Evolutionary conservation across 2,888 invertebrate genomes (phyloP).

Genomic region (Notodonta ziczac): DNA sequence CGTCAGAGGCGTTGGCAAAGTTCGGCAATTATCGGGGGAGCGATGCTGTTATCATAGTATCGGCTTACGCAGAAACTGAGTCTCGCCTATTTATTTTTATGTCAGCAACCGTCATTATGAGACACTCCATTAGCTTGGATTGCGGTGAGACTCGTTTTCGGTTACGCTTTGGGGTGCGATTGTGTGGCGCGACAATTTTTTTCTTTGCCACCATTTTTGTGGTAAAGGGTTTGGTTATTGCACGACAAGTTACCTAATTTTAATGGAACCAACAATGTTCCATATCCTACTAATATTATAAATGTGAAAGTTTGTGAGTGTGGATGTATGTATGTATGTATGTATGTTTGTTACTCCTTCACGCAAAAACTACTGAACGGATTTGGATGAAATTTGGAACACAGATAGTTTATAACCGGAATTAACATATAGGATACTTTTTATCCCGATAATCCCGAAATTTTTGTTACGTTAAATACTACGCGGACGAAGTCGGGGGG

Average conservation of each 20-base stretch:
- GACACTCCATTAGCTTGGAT: constrained; percentile 85
- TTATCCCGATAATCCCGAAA: no score
- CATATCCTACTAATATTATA: no score
- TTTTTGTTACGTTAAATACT: no score
- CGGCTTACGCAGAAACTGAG: constrained; percentile 85
- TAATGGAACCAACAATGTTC: background rate
- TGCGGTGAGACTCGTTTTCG: constrained; percentile 81
- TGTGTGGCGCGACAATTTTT: constrained; percentile 64
- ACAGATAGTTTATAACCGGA: no score
- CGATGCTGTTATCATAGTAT: constrained; percentile 84
- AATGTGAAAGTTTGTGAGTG: no score
- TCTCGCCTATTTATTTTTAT: constrained; percentile 85
- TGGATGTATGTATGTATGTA: no score
- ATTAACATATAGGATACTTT: no score
- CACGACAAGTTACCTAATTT: background rate
- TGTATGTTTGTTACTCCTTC: no score
- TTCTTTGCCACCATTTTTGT: constrained; percentile 44
- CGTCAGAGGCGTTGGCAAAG: constrained; percentile 61
- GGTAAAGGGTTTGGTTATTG: constrained; percentile 56
- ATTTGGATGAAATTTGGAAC: no score
- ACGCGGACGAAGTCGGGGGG: no score
- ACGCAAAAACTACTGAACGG: no score
- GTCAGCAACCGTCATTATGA: constrained; percentile 85
- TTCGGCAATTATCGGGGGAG: constrained; percentile 83
- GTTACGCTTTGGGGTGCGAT: constrained; percentile 81